Evolutionary conservation across 2,797 vertebrate species (phyloP).

Genomic region (Myotis daubentonii): DNA sequence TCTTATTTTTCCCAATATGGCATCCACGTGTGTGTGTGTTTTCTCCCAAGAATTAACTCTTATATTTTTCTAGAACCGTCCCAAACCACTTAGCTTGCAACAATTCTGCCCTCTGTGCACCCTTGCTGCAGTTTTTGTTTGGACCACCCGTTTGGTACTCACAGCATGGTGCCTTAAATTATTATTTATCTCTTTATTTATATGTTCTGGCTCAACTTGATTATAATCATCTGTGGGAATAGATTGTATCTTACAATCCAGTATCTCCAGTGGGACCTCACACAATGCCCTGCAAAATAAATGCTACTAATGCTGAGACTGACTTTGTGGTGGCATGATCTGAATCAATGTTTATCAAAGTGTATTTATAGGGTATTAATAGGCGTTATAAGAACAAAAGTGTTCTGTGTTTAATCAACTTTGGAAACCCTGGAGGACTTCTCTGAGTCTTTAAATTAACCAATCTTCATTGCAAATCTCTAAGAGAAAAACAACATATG

Average conservation of each 20-base stretch:
- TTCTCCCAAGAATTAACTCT: not conserved
- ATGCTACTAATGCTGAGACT: not conserved
- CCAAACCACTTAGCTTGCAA: not conserved
- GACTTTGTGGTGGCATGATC: constrained; percentile 56
- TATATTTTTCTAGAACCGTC: constrained; percentile 8
- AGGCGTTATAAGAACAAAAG: constrained; percentile 45
- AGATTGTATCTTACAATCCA: constrained; percentile 68
- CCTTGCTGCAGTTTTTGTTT: not conserved
- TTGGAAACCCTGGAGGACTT: constrained; percentile 4
- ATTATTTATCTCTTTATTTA: constrained; percentile 71
- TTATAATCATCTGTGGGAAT: constrained; percentile 74
- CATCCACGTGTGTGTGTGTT: not conserved
- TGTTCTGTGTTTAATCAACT: constrained; percentile 36
- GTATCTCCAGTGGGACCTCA: constrained; percentile 44
- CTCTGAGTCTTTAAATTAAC: constrained; percentile 37
- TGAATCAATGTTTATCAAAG: constrained; percentile 60
- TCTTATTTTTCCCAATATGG: not conserved
- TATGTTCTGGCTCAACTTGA: constrained; percentile 63
- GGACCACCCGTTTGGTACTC: constrained; percentile 1
- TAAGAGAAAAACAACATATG: constrained; percentile 28
- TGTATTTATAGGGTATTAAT: constrained; percentile 57
- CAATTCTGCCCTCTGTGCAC: not conserved
- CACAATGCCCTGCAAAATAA: constrained; percentile 64
- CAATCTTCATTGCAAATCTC: not conserved
- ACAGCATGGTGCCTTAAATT: not conserved